Percentiles rank a stretch among this genome's conserved stretches.
Evolutionary conservation across 1,140 invertebrate species (phyloP).

Genomic region (Drosophila parvula): DNA sequence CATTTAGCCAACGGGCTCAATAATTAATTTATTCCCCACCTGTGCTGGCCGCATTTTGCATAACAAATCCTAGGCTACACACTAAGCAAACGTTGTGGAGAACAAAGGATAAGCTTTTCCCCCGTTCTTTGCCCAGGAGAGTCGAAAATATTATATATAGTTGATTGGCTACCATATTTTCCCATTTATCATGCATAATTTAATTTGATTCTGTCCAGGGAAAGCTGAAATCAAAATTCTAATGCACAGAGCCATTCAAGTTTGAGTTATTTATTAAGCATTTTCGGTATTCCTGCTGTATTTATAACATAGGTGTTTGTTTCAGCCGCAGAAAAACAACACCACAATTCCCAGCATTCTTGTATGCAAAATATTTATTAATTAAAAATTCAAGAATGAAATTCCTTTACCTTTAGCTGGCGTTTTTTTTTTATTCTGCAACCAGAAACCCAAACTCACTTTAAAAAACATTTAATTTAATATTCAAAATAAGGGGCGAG

Average conservation of each 20-base stretch:
- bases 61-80: conserved; percentile 44
- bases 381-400: conserved; percentile 14
- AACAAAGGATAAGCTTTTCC: conserved; percentile 19
- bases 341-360: conserved; percentile 6
- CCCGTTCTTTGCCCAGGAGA: conserved; percentile 16
- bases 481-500: conserved; percentile 59
- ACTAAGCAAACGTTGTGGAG: conserved; percentile 38
- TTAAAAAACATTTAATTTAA: conserved; percentile 79
- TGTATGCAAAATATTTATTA: conserved; percentile 29
- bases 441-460: conserved; percentile 35
- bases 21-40: conserved; percentile 70
- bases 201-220: background rate
- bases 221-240: conserved; percentile 3
- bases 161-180: conserved; percentile 26
- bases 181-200: background rate
- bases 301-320: conserved; percentile 10
- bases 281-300: conserved; percentile 3
- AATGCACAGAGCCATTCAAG: background rate
- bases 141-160: background rate
- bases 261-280: conserved; percentile 8
- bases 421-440: background rate
- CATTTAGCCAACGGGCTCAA: conserved; percentile 39
- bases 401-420: background rate
- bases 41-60: conserved; percentile 32
- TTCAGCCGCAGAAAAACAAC: conserved; percentile 6